Evolutionary conservation across 2,113 vertebrate genomes (phyloP).

Genomic region (Romanogobio albipinnatus): DNA sequence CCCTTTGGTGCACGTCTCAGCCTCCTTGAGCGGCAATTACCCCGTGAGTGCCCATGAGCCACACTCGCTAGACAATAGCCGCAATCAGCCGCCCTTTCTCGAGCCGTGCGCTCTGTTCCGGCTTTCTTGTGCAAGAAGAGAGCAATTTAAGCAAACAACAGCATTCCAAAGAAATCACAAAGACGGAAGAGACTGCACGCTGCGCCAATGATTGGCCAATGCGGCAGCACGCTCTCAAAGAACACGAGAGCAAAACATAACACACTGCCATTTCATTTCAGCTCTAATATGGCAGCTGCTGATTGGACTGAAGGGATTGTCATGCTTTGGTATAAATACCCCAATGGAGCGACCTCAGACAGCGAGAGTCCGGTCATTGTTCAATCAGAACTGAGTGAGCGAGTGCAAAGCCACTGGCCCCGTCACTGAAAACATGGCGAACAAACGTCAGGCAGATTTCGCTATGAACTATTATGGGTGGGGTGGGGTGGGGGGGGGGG

Average conservation of each 20-base stretch:
- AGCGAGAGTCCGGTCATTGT: constrained; percentile 6
- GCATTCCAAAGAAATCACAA: constrained; percentile 64
- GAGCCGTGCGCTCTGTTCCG: constrained; percentile 63
- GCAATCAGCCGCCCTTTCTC: constrained; percentile 74
- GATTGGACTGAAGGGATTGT: constrained; percentile 33
- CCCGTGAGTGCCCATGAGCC: constrained; percentile 70
- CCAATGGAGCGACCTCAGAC: constrained; percentile 7
- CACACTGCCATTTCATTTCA: constrained; percentile 37
- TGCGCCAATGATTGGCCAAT: constrained; percentile 50
- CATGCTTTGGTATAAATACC: constrained; percentile 35
- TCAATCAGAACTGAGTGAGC: constrained; percentile 1
- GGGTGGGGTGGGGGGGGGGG: no score
- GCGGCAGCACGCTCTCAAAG: constrained; percentile 29
- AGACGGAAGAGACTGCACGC: constrained; percentile 45
- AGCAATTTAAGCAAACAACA: constrained; percentile 75
- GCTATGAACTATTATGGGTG: not conserved
- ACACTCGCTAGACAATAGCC: constrained; percentile 76
- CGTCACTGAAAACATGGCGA: not conserved
- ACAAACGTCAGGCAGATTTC: constrained; percentile 27
- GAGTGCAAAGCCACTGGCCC: constrained; percentile 13
- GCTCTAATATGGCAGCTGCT: constrained; percentile 51
- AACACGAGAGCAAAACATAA: constrained; percentile 48
- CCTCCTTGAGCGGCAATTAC: constrained; percentile 75
- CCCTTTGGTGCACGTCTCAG: constrained; percentile 61
- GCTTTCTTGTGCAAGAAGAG: constrained; percentile 64